phyloP scores from a whole-genome alignment of 2,888 invertebrate species.

The Prenolepis imparis region DNA sequence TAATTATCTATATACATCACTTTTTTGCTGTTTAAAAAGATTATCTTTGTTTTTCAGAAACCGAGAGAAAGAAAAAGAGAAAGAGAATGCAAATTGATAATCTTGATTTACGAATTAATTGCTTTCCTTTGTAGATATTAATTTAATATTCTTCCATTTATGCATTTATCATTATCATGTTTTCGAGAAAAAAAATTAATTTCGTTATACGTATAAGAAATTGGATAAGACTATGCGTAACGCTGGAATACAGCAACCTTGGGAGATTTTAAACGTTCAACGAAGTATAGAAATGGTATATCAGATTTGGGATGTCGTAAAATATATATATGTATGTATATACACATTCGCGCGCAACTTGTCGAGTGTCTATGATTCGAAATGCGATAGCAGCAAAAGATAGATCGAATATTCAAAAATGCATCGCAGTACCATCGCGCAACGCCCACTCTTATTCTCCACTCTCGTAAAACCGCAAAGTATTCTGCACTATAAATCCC shows the following conservation, averaged over 20 bases:
- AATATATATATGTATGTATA: background rate
- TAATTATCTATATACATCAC: background rate
- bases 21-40: background rate
- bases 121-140: background rate
- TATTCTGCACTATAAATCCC: conserved; percentile 68
- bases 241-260: background rate
- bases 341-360: conserved; percentile 18
- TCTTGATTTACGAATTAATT: background rate
- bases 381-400: conserved; percentile 39
- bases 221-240: background rate
- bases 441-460: conserved; percentile 55
- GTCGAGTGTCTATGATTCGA: background rate
- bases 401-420: conserved; percentile 70
- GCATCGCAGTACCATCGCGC: conserved; percentile 52
- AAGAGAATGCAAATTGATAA: background rate
- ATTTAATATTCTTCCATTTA: background rate
- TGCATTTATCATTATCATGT: background rate
- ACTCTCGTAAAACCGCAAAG: conserved; percentile 64
- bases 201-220: background rate
- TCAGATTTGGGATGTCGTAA: conserved; percentile 12
- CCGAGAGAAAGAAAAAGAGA: background rate
- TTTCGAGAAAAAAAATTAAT: background rate
- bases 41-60: background rate
- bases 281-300: background rate
- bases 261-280: conserved; percentile 4